Base-by-base conservation (phyloP, 2,113 vertebrate genomes). In the Marmota monax region DNA sequence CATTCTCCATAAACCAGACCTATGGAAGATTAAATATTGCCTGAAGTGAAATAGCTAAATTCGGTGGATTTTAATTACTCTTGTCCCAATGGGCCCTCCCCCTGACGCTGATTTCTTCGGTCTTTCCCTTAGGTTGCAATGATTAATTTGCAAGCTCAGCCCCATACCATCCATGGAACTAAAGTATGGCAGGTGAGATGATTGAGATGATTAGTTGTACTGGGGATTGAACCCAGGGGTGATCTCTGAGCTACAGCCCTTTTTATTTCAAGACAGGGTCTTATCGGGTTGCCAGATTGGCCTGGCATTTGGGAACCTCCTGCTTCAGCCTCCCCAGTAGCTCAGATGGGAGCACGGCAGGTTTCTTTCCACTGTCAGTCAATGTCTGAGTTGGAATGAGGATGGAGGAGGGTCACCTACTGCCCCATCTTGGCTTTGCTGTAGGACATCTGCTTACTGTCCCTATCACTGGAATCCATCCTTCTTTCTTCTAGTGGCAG, bases 31-130 rank as follows among this genome's bases (percentile, higher is more conserved):
- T 84, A 85, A 88, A 90, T 88, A 42, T 80, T 78, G 88, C 42
- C 87, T 84, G 92, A 34, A 82, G 87, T 92, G 89, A 84, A 96
- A 96, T 5, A 79, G 72, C 87, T 87, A 48, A 91, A 95, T 76
- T 94, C 82, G 76, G 74, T 74, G 56, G 86, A 88, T 95, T 95
- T 97, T 96, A 96, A 97, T 97, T 94, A 94, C 90, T 96, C 94
- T 89, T 92, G 76, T 92, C 84, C 93, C 94, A 8, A 34, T 13
- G 56, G 92, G 56, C 80, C 42, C 45, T 20, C n/a, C 8, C 27
- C 4, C 34, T 4, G 17, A 56, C 9, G 9, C 61, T 84, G 34
- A 89, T 85, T 95, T 83, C 89, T 84, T 73, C 53, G 32, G 63
- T 45, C 85, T 82, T 34, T 65, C 76, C 77, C 37, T 37, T 78